Conservation (phyloP, 2,113 vertebrate species). For the Carettochelys insculpta region DNA sequence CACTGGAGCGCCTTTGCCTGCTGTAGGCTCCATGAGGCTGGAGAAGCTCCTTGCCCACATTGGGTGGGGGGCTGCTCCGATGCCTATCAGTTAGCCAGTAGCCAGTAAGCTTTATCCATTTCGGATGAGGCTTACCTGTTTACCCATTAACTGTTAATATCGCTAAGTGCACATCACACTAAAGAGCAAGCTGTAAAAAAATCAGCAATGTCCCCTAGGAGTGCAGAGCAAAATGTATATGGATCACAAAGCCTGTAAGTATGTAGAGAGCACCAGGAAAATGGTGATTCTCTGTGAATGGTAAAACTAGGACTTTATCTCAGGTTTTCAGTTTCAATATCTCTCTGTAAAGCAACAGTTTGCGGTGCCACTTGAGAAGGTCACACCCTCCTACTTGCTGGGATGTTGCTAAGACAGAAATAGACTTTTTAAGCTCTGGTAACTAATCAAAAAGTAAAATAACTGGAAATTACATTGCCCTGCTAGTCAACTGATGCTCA, state of each 20-base stretch:
- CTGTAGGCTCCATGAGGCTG: too few relatives aligned
- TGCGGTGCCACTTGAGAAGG: background rate
- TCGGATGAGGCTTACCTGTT: too few relatives aligned
- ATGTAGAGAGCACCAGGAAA: background rate
- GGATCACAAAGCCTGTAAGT: background rate
- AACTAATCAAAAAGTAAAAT: conserved; percentile 31
- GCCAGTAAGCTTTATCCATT: too few relatives aligned
- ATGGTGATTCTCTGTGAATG: background rate
- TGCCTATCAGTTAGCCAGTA: too few relatives aligned
- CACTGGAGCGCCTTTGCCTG: too few relatives aligned
- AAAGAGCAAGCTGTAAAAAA: background rate
- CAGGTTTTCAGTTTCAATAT: background rate
- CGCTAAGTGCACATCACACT: accelerated
- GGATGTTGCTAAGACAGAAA: conserved; percentile 11
- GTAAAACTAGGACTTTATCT: background rate
- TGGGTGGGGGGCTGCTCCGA: too few relatives aligned
- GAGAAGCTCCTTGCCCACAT: too few relatives aligned
- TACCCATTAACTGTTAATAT: too few relatives aligned
- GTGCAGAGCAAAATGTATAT: background rate
- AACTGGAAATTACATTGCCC: background rate
- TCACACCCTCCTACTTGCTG: background rate
- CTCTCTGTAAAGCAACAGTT: conserved; percentile 19
- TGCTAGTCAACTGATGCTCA: background rate
- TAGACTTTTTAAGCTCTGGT: conserved; percentile 12
- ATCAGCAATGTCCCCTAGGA: background rate